Evolutionary conservation across 30 jellyfish, hydroid and myxozoan genomes (phyloP).

Genomic region (Phacellophora camtschatica): DNA sequence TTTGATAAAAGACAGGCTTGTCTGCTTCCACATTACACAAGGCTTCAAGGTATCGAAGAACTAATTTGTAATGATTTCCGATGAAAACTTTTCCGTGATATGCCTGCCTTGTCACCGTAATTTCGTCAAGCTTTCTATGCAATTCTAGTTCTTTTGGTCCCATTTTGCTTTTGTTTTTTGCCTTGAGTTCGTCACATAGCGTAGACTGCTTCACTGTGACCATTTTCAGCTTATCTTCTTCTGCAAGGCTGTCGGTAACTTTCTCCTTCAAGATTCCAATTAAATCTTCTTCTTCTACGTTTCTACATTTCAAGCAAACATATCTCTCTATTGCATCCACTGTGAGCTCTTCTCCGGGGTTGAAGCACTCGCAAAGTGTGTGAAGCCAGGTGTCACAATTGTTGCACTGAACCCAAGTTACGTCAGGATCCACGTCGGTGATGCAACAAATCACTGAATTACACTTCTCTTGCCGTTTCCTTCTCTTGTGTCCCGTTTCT

Average conservation of each 20-base stretch:
- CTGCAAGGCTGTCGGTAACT: not conserved
- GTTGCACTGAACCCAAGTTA: not conserved
- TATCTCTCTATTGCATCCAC: not conserved
- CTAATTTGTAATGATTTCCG: slow-evolving; percentile 59
- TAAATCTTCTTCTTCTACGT: not conserved
- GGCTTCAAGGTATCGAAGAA: not conserved
- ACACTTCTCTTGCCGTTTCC: not conserved
- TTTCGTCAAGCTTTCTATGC: not conserved
- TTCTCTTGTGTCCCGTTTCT: not conserved
- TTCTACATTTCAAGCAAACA: not conserved
- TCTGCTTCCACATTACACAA: slow-evolving; percentile 44
- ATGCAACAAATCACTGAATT: not conserved
- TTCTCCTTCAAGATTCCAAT: not conserved
- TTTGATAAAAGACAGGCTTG: not conserved
- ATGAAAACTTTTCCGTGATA: slow-evolving; percentile 62
- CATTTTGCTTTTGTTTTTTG: not conserved
- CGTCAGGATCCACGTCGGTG: not conserved
- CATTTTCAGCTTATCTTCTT: not conserved
- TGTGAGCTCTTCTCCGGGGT: not conserved
- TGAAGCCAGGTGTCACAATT: not conserved
- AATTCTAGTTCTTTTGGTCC: not conserved
- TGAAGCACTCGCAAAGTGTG: not conserved
- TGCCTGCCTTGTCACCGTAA: slow-evolving; percentile 43
- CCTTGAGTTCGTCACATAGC: not conserved
- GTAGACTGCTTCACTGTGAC: not conserved